Conservation (phyloP, 2,797 vertebrate species). For the Moxostoma hubbsi region DNA sequence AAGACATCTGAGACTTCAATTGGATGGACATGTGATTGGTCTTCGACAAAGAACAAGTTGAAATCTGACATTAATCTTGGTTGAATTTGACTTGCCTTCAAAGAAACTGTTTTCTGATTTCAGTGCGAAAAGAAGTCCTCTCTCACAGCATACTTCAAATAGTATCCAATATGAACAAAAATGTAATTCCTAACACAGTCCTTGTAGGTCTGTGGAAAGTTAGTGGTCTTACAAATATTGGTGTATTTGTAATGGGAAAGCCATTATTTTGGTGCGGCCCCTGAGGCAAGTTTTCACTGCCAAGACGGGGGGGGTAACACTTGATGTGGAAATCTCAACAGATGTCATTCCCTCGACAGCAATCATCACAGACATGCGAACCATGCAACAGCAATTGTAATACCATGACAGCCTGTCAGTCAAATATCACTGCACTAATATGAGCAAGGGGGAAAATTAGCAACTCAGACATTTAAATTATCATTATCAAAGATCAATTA, state of each 20-base stretch:
- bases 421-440: constrained; percentile 51
- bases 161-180: constrained; percentile 55
- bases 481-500: too few species aligned
- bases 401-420: constrained; percentile 48
- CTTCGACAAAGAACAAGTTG: constrained; percentile 28
- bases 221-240: constrained; percentile 73
- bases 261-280: constrained; percentile 77
- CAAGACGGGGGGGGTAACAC: constrained; percentile 63
- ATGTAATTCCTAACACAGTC: constrained; percentile 48
- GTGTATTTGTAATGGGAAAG: constrained; percentile 83
- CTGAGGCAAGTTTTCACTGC: constrained; percentile 75
- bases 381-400: constrained; percentile 37
- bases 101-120: constrained; percentile 39
- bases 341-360: constrained; percentile 59
- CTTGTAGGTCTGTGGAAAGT: constrained; percentile 41
- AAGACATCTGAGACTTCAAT: constrained; percentile 42
- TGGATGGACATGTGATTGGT: constrained; percentile 38
- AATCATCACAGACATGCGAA: constrained; percentile 56
- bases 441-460: constrained; percentile 28
- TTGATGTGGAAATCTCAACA: constrained; percentile 57
- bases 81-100: constrained; percentile 42
- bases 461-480: constrained; percentile 12
- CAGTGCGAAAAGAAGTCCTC: constrained; percentile 43
- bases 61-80: constrained; percentile 47
- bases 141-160: constrained; percentile 49